Conservation (phyloP, 2,797 vertebrate species). For the Siniperca undulata region DNA sequence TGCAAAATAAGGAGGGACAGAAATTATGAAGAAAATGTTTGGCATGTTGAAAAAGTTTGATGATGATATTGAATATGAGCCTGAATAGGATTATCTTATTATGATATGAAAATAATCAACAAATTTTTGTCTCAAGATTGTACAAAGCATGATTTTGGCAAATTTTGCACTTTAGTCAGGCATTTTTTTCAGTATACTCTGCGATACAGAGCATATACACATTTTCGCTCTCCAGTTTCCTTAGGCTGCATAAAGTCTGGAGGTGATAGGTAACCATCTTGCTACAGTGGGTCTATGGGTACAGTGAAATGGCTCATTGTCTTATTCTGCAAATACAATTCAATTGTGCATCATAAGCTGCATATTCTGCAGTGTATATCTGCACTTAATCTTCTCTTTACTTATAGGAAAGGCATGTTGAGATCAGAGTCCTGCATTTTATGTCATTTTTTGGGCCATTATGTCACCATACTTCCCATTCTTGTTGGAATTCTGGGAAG, state of each 20-base stretch:
- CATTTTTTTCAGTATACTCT: neutral
- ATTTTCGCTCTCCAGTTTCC: neutral
- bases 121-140: neutral
- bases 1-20: neutral
- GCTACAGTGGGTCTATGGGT: neutral
- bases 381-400: neutral
- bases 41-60: neutral
- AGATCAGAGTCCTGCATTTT: conserved; percentile 2
- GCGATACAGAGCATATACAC: neutral
- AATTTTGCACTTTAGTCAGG: neutral
- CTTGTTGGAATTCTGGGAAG: conserved; percentile 2
- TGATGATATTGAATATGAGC: neutral
- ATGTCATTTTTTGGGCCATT: neutral
- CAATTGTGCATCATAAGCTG: neutral
- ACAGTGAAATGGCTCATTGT: no score
- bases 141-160: neutral
- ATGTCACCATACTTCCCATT: neutral
- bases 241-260: neutral
- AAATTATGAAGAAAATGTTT: neutral
- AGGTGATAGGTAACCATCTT: neutral
- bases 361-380: neutral
- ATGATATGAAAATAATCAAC: no score
- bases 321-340: neutral
- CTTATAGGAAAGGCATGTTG: neutral
- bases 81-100: neutral